These are phyloP conservation scores for Polyommatus iphigenia DNA, from an alignment of 2,888 invertebrate species.

Conservation along the genomic window DNA sequence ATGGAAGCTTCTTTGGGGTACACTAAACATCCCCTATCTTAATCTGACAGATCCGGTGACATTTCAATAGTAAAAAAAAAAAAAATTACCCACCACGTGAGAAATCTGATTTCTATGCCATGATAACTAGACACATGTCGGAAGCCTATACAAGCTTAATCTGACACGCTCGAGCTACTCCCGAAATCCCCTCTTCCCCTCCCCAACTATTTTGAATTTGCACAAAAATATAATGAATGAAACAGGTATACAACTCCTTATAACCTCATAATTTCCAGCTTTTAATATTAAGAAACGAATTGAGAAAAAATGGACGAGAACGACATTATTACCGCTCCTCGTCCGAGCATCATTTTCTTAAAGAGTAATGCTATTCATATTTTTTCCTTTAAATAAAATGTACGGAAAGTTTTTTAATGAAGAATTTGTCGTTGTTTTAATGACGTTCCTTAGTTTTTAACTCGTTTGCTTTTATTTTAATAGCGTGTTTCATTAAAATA, in stretches of 20 bases:
- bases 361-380: slow-evolving; percentile 32
- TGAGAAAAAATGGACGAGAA: slow-evolving; percentile 23
- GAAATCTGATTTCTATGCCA: too few relatives aligned
- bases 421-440: slow-evolving; percentile 25
- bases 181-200: too few relatives aligned
- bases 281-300: slow-evolving; percentile 22
- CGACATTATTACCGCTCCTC: slow-evolving; percentile 19
- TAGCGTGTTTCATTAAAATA: not conserved
- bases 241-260: not conserved
- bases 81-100: too few relatives aligned
- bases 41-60: too few relatives aligned
- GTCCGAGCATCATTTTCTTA: slow-evolving; percentile 31
- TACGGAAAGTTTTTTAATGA: slow-evolving; percentile 25
- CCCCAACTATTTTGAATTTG: too few relatives aligned
- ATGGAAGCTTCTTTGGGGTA: too few relatives aligned
- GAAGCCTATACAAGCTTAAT: too few relatives aligned
- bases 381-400: slow-evolving; percentile 31
- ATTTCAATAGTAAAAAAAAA: too few relatives aligned
- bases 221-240: not conserved
- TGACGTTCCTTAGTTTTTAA: slow-evolving; percentile 1
- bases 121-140: too few relatives aligned
- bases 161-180: too few relatives aligned
- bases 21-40: too few relatives aligned
- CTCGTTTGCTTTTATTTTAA: slow-evolving; percentile 7
- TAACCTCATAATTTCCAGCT: slow-evolving; percentile 22